Evolutionary conservation across 2,113 vertebrate genomes (phyloP).

Genomic region (Chloropsis cyanopogon): DNA sequence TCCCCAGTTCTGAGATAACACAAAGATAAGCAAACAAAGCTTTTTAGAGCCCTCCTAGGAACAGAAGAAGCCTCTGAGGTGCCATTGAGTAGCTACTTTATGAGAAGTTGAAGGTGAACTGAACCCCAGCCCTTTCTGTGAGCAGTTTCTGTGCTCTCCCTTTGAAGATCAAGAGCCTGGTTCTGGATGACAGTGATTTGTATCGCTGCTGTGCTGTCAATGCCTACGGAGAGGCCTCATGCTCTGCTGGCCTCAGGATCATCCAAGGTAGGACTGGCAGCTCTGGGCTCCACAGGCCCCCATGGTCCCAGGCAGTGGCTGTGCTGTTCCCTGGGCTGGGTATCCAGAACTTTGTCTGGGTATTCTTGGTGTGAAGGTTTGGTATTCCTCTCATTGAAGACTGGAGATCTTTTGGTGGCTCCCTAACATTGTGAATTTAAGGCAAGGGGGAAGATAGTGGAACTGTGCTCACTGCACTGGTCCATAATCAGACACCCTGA

Average conservation of each 20-base stretch:
- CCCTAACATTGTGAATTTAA: background rate
- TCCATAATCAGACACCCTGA: background rate
- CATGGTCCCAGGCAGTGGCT: background rate
- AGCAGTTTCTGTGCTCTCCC: background rate
- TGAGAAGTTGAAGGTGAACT: background rate
- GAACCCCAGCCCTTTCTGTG: background rate
- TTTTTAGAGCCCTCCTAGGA: background rate
- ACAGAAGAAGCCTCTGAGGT: background rate
- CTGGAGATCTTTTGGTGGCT: background rate
- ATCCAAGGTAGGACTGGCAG: slow-evolving; percentile 74
- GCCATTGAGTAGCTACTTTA: background rate
- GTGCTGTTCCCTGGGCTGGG: background rate
- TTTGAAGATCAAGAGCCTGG: slow-evolving; percentile 77
- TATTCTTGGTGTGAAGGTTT: background rate
- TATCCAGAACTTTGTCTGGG: background rate
- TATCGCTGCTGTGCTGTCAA: slow-evolving; percentile 83
- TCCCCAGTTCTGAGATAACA: background rate
- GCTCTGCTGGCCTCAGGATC: slow-evolving; percentile 75
- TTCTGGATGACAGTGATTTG: slow-evolving; percentile 71
- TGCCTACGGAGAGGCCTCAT: slow-evolving; percentile 80
- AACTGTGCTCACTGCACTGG: background rate
- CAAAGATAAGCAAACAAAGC: background rate
- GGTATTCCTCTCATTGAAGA: background rate
- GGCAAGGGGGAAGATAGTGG: background rate
- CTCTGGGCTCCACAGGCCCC: background rate